Evolutionary conservation across 2,797 vertebrate species (phyloP), one percentile per base, ranked within the genome.

Genomic region (Myripristis murdjan): DNA sequence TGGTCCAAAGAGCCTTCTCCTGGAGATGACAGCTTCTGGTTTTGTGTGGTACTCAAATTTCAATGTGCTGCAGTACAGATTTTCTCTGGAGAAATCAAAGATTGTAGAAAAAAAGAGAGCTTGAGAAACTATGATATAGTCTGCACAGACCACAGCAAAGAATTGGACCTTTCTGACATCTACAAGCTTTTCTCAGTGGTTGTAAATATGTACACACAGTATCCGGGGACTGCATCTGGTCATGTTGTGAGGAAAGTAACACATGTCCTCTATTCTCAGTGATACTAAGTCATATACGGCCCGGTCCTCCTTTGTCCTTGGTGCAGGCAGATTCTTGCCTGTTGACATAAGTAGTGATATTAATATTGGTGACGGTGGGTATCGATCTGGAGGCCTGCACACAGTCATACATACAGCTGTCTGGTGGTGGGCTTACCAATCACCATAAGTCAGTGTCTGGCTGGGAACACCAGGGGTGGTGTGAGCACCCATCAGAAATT

Each of bases 321-420:
- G 35, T 49, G 69, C 49, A 64, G 67, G 52, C 41, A 41, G 56
- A 26, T 33, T 41, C 22, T 51, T 0, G 8, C 55, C 70, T 73
- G 49, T 61, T 75, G 81, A 78, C 20, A 47, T 51, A 60, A 70
- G 79, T 47, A 49, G 57, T 79, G 65, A 73, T 81, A 80, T 88
- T 84, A 87, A 86, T 89, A 81, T 70, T 63, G 64, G 22, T 82
- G 64, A 70, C 3, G 6, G 4, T 15, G 46, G 52, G 20, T 91
- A 92, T 92, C 80, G 90, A 93, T 91, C 74, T 46, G 75, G 83
- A 73, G 89, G 85, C 77, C 72, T 85, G 85, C 76, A 73, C 81
- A 43, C 75, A 85, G 70, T 88, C 84, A 65, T 85, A 81, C 74
- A 84, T 87, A 89, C 70, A 83, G 78, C 80, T 81, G 85, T 87